Percentiles rank a stretch among this genome's conserved stretches.
Evolutionary conservation across 1,140 invertebrate species (phyloP).

Genomic region (Mamestra configurata): DNA sequence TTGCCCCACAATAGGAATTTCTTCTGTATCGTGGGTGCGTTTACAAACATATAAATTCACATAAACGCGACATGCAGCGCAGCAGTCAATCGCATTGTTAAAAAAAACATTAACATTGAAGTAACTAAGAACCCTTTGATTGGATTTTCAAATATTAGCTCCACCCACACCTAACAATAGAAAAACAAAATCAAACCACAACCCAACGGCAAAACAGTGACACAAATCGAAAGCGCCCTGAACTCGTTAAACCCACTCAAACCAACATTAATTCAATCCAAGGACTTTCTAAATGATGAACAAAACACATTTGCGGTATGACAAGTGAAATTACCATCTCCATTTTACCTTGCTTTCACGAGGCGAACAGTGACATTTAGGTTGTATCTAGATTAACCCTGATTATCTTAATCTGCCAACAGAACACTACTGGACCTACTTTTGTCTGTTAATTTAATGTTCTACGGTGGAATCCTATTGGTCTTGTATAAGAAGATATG

Average conservation of each 20-base stretch:
- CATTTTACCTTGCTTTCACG: conserved; percentile 74
- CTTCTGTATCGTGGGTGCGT: too few relatives aligned
- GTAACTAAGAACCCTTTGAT: too few relatives aligned
- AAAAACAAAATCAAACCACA: not conserved
- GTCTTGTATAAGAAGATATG: conserved; percentile 52
- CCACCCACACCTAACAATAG: not conserved
- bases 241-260: conserved; percentile 32
- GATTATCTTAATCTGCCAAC: conserved; percentile 74
- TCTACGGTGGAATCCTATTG: conserved; percentile 59
- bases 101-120: too few relatives aligned
- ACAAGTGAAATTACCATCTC: conserved; percentile 79
- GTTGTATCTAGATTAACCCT: conserved; percentile 75
- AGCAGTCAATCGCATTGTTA: too few relatives aligned
- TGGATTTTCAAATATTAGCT: too few relatives aligned
- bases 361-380: conserved; percentile 70
- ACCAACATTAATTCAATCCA: conserved; percentile 72
- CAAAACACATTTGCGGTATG: conserved; percentile 82
- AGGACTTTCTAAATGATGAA: conserved; percentile 84
- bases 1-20: too few relatives aligned
- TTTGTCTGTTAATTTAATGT: conserved; percentile 71
- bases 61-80: too few relatives aligned
- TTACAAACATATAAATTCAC: too few relatives aligned
- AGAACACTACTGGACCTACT: conserved; percentile 64
- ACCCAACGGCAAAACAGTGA: not conserved
- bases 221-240: conserved; percentile 43